These are phyloP conservation scores for Drosophila bocqueti DNA, from an alignment of 1,140 invertebrate genomes.

Conservation along the genomic window DNA sequence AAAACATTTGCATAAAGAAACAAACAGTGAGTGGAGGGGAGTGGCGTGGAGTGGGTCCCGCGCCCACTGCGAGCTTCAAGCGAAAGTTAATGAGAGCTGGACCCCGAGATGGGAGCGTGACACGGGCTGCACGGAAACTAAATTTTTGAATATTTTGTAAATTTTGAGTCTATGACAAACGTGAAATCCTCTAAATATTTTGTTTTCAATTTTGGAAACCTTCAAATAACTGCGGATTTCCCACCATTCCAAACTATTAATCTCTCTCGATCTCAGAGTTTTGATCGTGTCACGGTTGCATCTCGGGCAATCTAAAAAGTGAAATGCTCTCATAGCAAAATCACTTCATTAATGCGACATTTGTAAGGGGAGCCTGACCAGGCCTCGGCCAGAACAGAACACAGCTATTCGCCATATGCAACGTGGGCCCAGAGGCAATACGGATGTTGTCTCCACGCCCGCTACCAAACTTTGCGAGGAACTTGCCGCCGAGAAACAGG, in stretches of 20 bases:
- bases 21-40: constrained; percentile 51
- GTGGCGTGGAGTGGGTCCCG: constrained; percentile 17
- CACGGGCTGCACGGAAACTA: constrained; percentile 5
- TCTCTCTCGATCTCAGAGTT: too few species aligned
- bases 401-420: constrained; percentile 65
- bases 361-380: constrained; percentile 68
- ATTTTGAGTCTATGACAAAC: background rate
- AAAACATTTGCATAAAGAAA: constrained; percentile 84
- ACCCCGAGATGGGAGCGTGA: constrained; percentile 12
- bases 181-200: background rate
- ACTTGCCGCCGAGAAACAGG: constrained; percentile 59
- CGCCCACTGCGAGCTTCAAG: constrained; percentile 48
- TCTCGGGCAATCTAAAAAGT: constrained; percentile 49
- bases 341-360: constrained; percentile 82
- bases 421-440: constrained; percentile 59
- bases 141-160: background rate
- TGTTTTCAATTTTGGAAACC: background rate
- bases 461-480: constrained; percentile 68
- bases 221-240: background rate
- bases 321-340: constrained; percentile 58
- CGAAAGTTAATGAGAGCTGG: constrained; percentile 74
- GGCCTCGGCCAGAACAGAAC: constrained; percentile 35
- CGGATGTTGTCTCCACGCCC: constrained; percentile 74
- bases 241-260: background rate
- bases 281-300: constrained; percentile 22